Evolutionary conservation across 2,113 vertebrate species (phyloP).

Genomic region (Dipodomys spectabilis): DNA sequence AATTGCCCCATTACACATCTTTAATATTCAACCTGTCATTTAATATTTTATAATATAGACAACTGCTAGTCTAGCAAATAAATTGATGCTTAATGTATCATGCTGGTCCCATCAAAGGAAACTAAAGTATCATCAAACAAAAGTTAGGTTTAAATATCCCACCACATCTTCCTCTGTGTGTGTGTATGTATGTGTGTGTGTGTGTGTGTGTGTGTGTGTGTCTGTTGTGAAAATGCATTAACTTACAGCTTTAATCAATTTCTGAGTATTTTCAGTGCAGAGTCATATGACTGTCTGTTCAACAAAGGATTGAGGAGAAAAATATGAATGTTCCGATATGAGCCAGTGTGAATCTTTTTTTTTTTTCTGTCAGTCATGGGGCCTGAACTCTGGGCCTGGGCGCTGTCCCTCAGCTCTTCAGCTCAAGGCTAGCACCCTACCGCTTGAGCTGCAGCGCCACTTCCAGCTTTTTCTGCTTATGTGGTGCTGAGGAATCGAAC

Average conservation of each 20-base stretch:
- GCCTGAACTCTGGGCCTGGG: no score
- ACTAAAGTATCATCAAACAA: neutral
- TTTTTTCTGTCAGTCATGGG: no score
- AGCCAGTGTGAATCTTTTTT: neutral
- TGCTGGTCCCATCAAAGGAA: constrained; percentile 2
- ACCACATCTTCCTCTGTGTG: neutral
- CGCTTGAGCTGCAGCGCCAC: no score
- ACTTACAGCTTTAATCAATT: neutral
- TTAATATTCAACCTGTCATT: constrained; percentile 62
- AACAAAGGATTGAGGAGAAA: neutral
- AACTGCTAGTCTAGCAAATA: constrained; percentile 49
- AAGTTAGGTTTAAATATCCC: constrained; percentile 6
- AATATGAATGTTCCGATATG: neutral
- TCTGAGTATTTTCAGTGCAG: constrained; percentile 13
- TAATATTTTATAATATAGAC: constrained; percentile 51
- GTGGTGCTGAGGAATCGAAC: no score
- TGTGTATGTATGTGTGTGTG: no score
- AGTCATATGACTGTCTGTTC: neutral
- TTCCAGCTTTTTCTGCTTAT: no score
- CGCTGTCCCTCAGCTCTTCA: no score
- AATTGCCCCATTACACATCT: constrained; percentile 49
- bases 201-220: no score
- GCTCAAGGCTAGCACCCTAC: no score
- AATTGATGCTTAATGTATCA: neutral
- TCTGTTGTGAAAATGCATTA: neutral